phyloP scores from a whole-genome alignment of 2,888 invertebrate species.

The Himalopsyche anomala region DNA sequence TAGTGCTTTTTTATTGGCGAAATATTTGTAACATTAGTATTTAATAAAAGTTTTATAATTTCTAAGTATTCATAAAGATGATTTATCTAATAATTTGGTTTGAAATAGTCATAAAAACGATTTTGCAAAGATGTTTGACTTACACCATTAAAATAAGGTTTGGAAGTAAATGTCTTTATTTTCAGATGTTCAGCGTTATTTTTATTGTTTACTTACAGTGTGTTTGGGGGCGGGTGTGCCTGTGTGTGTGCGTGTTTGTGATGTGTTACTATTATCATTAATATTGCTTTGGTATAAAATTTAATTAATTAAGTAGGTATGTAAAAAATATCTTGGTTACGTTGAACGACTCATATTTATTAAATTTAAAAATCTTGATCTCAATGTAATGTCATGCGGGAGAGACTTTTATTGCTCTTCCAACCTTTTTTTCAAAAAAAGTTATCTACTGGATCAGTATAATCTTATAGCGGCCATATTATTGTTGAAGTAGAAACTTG shows the following conservation, averaged over 20 bases:
- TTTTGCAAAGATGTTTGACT: not conserved
- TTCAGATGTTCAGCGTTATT: conserved; percentile 38
- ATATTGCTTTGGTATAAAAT: conserved; percentile 37
- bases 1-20: too few species aligned
- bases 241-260: conserved; percentile 39
- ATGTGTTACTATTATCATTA: conserved; percentile 31
- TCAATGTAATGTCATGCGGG: too few species aligned
- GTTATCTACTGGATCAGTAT: too few species aligned
- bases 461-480: too few species aligned
- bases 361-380: too few species aligned
- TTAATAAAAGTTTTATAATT: too few species aligned
- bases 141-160: conserved; percentile 35
- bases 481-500: too few species aligned
- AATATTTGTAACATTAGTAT: too few species aligned
- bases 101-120: not conserved
- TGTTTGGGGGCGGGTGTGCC: conserved; percentile 37
- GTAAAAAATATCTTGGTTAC: conserved; percentile 27
- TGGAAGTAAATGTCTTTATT: conserved; percentile 42
- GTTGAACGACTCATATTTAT: not conserved
- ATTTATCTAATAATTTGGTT: too few species aligned
- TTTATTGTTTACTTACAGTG: conserved; percentile 22
- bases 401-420: too few species aligned
- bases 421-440: too few species aligned
- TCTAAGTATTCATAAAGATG: too few species aligned
- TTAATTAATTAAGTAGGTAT: conserved; percentile 17